phyloP scores from a whole-genome alignment of 2,797 vertebrate species.

The Schizothorax lantsangensis region DNA sequence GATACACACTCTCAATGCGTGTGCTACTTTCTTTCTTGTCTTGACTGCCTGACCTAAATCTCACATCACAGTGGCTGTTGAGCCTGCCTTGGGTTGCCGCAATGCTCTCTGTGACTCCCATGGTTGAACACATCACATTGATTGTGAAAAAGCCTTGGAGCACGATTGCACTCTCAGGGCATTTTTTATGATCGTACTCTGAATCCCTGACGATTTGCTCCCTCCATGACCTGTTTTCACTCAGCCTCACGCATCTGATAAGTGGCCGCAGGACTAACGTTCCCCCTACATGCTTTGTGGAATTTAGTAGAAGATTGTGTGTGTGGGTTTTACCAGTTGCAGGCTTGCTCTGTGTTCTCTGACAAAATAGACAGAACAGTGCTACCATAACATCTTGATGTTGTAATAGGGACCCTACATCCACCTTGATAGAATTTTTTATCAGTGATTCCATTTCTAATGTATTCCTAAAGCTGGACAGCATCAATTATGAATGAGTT shows the following conservation, averaged over 20 bases:
- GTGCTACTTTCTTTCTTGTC: conserved; percentile 8
- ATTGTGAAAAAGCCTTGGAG: conserved; percentile 41
- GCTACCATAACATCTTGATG: neutral
- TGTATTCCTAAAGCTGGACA: conserved; percentile 63
- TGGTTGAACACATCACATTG: conserved; percentile 65
- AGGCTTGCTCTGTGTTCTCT: conserved; percentile 1
- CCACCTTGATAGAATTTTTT: conserved; percentile 68
- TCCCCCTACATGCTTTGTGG: neutral
- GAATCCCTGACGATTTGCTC: conserved; percentile 2
- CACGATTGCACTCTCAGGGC: conserved; percentile 7
- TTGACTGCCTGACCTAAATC: conserved; percentile 54
- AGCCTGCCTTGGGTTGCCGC: neutral
- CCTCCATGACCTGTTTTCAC: conserved; percentile 30
- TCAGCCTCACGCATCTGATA: conserved; percentile 16
- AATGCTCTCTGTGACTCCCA: conserved; percentile 57
- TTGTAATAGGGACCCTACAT: conserved; percentile 30
- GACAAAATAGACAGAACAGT: neutral
- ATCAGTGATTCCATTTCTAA: conserved; percentile 65
- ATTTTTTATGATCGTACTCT: neutral
- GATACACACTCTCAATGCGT: conserved; percentile 1
- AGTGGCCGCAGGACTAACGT: neutral
- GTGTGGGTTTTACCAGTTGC: neutral
- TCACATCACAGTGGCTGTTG: conserved; percentile 10
- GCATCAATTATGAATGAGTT: conserved; percentile 72
- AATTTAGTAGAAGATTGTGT: neutral